Conservation (phyloP, 2,797 vertebrate species). For the Champsocephalus gunnari region DNA sequence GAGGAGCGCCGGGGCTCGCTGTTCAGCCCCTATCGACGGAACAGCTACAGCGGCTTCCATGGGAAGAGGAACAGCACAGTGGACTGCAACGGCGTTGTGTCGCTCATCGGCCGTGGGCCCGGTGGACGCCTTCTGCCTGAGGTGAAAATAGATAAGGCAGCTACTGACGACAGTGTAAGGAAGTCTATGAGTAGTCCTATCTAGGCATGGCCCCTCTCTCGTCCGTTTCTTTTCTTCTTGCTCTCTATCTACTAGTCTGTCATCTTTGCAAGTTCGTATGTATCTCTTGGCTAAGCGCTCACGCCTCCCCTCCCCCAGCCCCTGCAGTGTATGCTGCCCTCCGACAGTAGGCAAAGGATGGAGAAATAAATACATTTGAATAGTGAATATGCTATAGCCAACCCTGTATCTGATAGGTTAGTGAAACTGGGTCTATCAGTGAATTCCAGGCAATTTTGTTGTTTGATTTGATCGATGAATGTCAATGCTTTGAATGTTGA, state of each 20-base stretch:
- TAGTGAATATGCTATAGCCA: constrained; percentile 49
- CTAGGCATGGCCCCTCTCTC: constrained; percentile 88
- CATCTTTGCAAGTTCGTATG: constrained; percentile 85
- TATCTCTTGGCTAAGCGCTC: constrained; percentile 85
- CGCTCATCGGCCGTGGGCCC: constrained; percentile 94
- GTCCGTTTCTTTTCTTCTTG: constrained; percentile 74
- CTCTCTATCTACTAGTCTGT: constrained; percentile 76
- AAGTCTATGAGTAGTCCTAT: constrained; percentile 87
- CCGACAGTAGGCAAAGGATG: constrained; percentile 79
- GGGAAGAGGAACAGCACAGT: constrained; percentile 98
- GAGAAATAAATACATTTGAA: constrained; percentile 60
- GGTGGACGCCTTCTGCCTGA: constrained; percentile 98
- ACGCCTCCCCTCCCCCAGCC: constrained; percentile 73
- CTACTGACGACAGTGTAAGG: constrained; percentile 91
- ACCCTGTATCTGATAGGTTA: constrained; percentile 41
- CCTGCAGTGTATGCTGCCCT: constrained; percentile 84
- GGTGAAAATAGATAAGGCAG: constrained; percentile 99
- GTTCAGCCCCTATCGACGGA: constrained; percentile 94
- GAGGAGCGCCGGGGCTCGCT: constrained; percentile 95
- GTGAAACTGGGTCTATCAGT: constrained; percentile 69
- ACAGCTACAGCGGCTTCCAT: constrained; percentile 95
- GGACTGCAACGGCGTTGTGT: constrained; percentile 99
- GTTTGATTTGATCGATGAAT: constrained; percentile 65
- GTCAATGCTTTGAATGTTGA: constrained; percentile 67
- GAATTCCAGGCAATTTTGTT: constrained; percentile 70